These are phyloP conservation scores for Serrognathus titanus DNA, from an alignment of 2,888 invertebrate genomes.

Conservation along the genomic window DNA sequence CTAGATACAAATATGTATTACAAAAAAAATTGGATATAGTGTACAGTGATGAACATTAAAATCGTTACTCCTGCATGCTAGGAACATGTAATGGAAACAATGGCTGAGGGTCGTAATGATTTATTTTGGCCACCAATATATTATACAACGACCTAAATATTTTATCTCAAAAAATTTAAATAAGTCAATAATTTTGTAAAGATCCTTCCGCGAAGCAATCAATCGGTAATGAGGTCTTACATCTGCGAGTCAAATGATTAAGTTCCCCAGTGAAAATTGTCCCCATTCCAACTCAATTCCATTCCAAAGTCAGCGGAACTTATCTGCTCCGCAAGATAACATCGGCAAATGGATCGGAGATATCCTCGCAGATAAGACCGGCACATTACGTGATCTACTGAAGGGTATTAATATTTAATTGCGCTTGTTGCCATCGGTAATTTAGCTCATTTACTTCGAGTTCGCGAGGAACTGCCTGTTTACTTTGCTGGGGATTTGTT, in stretches of 20 bases:
- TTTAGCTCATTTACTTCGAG: background rate
- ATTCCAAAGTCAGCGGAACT: background rate
- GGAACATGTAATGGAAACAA: too few relatives aligned
- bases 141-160: too few relatives aligned
- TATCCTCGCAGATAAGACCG: slow-evolving; percentile 3
- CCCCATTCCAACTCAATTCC: background rate
- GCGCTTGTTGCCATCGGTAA: background rate
- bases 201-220: too few relatives aligned
- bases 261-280: background rate
- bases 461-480: background rate
- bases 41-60: too few relatives aligned
- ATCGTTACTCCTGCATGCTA: too few relatives aligned
- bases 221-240: background rate
- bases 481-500: too few relatives aligned
- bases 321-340: background rate
- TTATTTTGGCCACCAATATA: too few relatives aligned
- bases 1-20: too few relatives aligned
- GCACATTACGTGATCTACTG: slow-evolving; percentile 11
- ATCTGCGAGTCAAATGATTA: background rate
- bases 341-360: slow-evolving; percentile 6
- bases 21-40: too few relatives aligned
- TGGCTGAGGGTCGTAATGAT: too few relatives aligned
- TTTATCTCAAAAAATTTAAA: too few relatives aligned
- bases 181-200: too few relatives aligned
- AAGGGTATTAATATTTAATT: background rate